Percentiles rank a stretch among this genome's conserved stretches.
Conservation (phyloP, 2,797 vertebrate genomes). For the Florisuga fusca region DNA sequence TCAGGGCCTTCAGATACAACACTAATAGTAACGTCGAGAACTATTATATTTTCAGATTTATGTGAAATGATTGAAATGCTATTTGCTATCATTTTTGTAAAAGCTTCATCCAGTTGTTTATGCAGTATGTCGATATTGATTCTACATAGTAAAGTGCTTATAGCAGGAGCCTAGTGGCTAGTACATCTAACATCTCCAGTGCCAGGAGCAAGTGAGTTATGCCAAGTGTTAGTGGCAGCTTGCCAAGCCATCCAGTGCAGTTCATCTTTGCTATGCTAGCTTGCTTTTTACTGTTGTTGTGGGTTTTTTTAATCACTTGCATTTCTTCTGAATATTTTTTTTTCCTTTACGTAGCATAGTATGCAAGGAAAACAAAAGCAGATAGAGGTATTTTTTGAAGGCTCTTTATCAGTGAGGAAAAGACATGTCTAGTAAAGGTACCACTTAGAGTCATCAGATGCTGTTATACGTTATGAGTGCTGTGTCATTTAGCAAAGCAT, state of each 20-base stretch:
- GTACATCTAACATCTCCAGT: constrained; percentile 55
- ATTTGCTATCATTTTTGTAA: constrained; percentile 68
- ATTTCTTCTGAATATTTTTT: constrained; percentile 63
- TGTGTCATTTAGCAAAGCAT: constrained; percentile 78
- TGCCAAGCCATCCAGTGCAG: constrained; percentile 69
- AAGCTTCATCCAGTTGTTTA: constrained; percentile 72
- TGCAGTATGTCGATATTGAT: constrained; percentile 69
- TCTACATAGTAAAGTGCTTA: constrained; percentile 46
- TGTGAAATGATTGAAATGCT: constrained; percentile 72
- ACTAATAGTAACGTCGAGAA: constrained; percentile 70
- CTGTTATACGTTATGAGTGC: constrained; percentile 66
- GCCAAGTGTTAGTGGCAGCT: constrained; percentile 69
- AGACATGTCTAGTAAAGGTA: constrained; percentile 63
- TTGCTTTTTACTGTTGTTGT: background rate
- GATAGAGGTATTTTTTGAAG: constrained; percentile 62
- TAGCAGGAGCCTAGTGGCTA: constrained; percentile 45
- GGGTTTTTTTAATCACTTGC: constrained; percentile 40
- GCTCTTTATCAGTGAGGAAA: constrained; percentile 52
- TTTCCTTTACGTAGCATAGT: constrained; percentile 33
- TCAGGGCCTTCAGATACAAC: constrained; percentile 60
- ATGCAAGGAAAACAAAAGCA: constrained; percentile 50
- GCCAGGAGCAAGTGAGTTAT: constrained; percentile 59
- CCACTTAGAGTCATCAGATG: constrained; percentile 68
- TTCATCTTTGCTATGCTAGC: constrained; percentile 60
- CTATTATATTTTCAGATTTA: constrained; percentile 75